phyloP scores from a whole-genome alignment of 2,113 vertebrate species.

The Brachyhypopomus occidentalis region DNA sequence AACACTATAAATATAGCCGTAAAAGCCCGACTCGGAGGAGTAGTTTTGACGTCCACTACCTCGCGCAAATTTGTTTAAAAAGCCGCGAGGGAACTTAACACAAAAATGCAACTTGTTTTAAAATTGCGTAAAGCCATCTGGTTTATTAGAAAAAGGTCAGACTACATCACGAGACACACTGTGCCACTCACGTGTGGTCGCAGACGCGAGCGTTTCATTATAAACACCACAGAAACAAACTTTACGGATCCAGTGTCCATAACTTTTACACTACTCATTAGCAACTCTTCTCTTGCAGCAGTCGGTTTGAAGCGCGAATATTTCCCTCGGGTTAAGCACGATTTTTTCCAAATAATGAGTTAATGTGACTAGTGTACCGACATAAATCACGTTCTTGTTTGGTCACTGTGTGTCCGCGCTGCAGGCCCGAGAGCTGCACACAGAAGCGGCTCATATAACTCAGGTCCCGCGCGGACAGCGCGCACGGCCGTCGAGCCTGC shows the following conservation, averaged over 20 bases:
- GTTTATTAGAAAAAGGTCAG: constrained; percentile 28
- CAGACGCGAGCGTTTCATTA: constrained; percentile 1
- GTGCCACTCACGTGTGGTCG: constrained; percentile 15
- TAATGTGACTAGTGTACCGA: background rate
- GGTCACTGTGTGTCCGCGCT: background rate
- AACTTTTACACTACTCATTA: background rate
- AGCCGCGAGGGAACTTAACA: no score
- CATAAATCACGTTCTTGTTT: background rate
- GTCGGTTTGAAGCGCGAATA: background rate
- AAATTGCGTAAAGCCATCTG: background rate
- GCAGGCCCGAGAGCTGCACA: background rate
- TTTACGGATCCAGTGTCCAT: background rate
- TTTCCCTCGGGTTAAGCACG: background rate
- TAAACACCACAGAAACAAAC: background rate
- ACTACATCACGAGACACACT: background rate
- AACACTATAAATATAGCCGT: constrained; percentile 38
- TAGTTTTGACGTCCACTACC: constrained; percentile 12
- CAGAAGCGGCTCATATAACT: background rate
- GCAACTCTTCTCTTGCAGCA: background rate
- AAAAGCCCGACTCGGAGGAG: constrained; percentile 27
- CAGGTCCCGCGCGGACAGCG: background rate
- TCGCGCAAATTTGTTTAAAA: constrained; percentile 17
- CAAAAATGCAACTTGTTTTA: constrained; percentile 5
- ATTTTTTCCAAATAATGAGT: background rate
- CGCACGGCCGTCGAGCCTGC: no score